Evolutionary conservation across 2,797 vertebrate genomes (phyloP).

Genomic region (Tapirus indicus): DNA sequence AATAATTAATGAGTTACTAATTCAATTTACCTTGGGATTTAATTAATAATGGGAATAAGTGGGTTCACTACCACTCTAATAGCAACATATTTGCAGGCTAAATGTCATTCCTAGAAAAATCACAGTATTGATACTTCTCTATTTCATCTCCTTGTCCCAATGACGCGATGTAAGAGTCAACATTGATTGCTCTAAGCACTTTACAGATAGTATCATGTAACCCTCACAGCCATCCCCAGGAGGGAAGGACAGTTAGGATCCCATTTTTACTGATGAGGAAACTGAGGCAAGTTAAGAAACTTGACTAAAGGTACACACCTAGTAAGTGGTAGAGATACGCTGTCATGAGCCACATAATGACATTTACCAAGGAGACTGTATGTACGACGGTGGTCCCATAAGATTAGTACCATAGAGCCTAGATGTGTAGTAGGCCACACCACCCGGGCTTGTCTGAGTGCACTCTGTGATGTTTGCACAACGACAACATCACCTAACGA

Average conservation of each 20-base stretch:
- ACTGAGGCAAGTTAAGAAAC: not conserved
- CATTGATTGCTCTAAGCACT: rapidly evolving
- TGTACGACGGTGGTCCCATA: no score
- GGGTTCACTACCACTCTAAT: not conserved
- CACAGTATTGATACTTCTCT: not conserved
- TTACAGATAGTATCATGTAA: not conserved
- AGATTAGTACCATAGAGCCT: no score
- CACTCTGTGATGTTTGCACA: no score
- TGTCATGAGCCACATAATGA: no score
- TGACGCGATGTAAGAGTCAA: rapidly evolving
- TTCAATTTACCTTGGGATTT: not conserved
- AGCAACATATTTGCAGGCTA: not conserved
- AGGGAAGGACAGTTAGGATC: not conserved
- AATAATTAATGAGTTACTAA: not conserved
- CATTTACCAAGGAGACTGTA: no score
- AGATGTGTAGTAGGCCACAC: no score
- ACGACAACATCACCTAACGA: no score
- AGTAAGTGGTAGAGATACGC: no score
- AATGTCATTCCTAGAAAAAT: not conserved
- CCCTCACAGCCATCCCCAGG: not conserved
- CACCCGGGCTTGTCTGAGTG: no score
- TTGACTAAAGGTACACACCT: not conserved
- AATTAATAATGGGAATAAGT: not conserved
- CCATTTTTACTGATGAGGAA: not conserved
- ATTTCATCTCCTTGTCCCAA: rapidly evolving